Evolutionary conservation across 2,888 invertebrate species (phyloP).

Genomic region (Uropetala carovei): DNA sequence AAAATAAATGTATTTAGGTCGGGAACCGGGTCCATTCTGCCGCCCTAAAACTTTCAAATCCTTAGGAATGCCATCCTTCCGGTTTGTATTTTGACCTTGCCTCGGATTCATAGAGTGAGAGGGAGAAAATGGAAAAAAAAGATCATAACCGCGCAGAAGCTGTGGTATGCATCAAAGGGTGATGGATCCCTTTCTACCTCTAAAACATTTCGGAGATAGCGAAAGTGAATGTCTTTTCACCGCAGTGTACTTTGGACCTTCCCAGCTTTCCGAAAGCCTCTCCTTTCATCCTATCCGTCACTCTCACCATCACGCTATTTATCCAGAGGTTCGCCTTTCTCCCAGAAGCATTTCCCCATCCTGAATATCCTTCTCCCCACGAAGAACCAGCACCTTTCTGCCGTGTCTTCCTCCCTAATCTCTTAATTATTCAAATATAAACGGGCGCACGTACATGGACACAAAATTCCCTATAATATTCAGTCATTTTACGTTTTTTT

Average conservation of each 20-base stretch:
- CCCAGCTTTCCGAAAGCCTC: background rate
- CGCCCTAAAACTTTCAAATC: no score
- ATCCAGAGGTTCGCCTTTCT: background rate
- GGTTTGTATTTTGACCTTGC: no score
- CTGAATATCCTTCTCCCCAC: background rate
- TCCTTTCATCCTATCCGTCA: background rate
- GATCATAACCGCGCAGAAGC: background rate
- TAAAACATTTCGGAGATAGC: background rate
- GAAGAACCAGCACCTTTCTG: background rate
- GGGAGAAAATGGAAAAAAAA: no score
- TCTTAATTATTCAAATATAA: no score
- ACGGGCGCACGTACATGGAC: no score
- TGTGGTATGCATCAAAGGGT: background rate
- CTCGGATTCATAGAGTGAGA: no score
- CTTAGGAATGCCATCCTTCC: no score
- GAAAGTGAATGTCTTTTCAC: background rate
- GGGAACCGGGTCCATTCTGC: no score
- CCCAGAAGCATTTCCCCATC: background rate
- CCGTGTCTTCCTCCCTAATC: background rate
- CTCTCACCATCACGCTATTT: background rate
- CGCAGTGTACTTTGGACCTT: background rate
- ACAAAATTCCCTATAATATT: no score
- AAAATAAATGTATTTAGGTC: no score
- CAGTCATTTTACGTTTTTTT: no score
- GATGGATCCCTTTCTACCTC: background rate